Conservation (phyloP, 2,113 vertebrate genomes). For the Stegostoma tigrinum region DNA sequence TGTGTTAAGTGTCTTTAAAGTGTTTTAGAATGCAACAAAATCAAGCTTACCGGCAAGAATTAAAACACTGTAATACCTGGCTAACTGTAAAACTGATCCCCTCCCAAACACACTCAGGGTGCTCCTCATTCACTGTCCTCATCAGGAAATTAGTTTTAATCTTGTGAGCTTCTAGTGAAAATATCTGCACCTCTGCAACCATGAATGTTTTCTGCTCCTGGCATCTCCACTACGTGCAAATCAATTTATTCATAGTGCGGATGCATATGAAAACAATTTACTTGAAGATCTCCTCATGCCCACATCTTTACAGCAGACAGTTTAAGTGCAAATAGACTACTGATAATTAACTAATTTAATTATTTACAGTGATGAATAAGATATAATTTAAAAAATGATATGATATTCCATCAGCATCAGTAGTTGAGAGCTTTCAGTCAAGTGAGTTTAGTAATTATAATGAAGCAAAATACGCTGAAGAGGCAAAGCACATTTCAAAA, state of each 20-base stretch:
- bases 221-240: neutral
- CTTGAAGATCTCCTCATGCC: slow-evolving; percentile 33
- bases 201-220: neutral
- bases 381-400: neutral
- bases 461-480: neutral
- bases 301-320: slow-evolving; percentile 34
- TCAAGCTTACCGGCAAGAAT: no score
- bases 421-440: neutral
- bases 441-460: neutral
- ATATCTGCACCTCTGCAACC: neutral
- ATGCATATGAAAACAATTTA: slow-evolving; percentile 38
- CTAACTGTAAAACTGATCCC: no score
- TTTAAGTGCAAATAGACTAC: slow-evolving; percentile 37
- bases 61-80: no score
- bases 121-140: no score
- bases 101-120: no score
- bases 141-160: neutral
- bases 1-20: no score
- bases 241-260: slow-evolving; percentile 39
- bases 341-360: slow-evolving; percentile 38
- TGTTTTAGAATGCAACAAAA: no score
- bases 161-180: slow-evolving; percentile 11
- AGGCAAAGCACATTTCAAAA: neutral
- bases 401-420: neutral
- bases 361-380: slow-evolving; percentile 28